Conservation (phyloP, 2,113 vertebrate species). For the Beaufortia kweichowensis region DNA sequence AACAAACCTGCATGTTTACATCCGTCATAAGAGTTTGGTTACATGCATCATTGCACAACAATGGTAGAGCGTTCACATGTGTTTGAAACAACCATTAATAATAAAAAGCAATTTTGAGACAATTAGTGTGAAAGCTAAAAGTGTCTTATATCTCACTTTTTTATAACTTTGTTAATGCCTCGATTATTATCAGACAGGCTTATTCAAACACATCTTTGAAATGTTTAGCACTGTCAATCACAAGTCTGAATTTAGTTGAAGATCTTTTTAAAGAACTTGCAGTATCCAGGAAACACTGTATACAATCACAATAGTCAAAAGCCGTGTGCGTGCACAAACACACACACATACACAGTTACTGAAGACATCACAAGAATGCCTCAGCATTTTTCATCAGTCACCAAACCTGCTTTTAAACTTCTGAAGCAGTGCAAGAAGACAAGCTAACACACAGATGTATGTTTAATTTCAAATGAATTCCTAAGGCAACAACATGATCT, state of each 20-base stretch:
- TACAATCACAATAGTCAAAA: not conserved
- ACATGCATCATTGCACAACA: not conserved
- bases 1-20: no score
- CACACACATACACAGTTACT: not conserved
- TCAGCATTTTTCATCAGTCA: constrained; percentile 1
- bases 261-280: not conserved
- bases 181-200: no score
- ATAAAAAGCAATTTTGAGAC: no score
- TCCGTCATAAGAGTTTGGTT: no score
- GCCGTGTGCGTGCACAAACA: not conserved
- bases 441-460: not conserved
- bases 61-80: no score
- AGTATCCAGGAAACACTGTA: not conserved
- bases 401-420: constrained; percentile 1
- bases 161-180: no score
- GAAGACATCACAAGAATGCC: not conserved
- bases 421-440: not conserved
- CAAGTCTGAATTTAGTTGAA: not conserved
- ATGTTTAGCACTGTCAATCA: no score
- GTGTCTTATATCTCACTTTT: no score
- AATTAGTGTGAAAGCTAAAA: no score
- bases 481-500: not conserved
- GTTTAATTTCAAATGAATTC: not conserved
- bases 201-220: no score
- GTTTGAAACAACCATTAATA: no score